Conservation (phyloP, 2,888 invertebrate species). For the Leptinotarsa tumamoca region DNA sequence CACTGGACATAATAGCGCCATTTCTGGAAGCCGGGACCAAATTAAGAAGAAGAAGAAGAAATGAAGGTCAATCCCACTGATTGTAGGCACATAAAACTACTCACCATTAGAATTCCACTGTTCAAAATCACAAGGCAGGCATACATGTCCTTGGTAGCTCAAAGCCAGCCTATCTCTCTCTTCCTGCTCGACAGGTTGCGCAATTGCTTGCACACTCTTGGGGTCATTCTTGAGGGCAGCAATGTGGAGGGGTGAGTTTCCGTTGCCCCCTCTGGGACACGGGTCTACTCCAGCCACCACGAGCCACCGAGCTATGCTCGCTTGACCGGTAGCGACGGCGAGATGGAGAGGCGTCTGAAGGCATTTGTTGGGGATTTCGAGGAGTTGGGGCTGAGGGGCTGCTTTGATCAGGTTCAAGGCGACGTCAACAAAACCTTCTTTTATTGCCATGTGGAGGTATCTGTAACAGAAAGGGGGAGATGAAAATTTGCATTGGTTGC, state of each 20-base stretch:
- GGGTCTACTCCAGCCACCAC: slow-evolving; percentile 82
- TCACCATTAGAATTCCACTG: slow-evolving; percentile 89
- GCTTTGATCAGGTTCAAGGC: slow-evolving; percentile 80
- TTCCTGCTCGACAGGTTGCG: slow-evolving; percentile 74
- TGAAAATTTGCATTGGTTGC: no score
- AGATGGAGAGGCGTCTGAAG: slow-evolving; percentile 88
- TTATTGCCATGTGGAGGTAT: slow-evolving; percentile 86
- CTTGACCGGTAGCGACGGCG: slow-evolving; percentile 83
- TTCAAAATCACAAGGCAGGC: slow-evolving; percentile 73
- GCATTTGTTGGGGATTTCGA: slow-evolving; percentile 85
- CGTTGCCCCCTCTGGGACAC: slow-evolving; percentile 76
- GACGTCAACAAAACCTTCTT: slow-evolving; percentile 79
- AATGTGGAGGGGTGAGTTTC: slow-evolving; percentile 89
- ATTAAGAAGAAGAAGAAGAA: no score
- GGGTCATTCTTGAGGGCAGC: slow-evolving; percentile 80
- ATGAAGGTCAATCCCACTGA: slow-evolving; percentile 28
- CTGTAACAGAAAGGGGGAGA: slow-evolving; percentile 68
- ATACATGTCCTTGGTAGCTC: slow-evolving; percentile 61
- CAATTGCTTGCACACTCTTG: slow-evolving; percentile 79
- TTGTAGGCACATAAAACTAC: slow-evolving; percentile 55
- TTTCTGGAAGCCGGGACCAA: no score
- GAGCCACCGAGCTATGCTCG: slow-evolving; percentile 80
- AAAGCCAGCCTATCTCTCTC: slow-evolving; percentile 60
- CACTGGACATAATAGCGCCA: no score
- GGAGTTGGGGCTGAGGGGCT: slow-evolving; percentile 80